Conservation (phyloP, 2,797 vertebrate genomes). For the Selene dorsalis region DNA sequence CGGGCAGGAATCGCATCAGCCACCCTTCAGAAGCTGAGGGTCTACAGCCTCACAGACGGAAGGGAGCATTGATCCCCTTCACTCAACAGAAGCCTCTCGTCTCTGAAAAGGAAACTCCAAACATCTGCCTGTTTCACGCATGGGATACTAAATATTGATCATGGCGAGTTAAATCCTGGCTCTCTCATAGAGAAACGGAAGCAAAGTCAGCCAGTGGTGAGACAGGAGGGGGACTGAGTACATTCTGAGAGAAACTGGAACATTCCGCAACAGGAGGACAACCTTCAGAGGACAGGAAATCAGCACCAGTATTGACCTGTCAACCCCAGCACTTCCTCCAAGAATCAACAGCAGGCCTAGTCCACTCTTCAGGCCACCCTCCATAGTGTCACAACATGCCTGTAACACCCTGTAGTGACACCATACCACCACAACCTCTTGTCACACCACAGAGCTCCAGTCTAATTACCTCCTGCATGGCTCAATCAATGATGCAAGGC, state of each 20-base stretch:
- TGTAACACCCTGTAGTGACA: conserved; percentile 73
- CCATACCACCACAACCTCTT: conserved; percentile 73
- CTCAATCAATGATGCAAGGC: conserved; percentile 84
- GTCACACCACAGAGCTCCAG: conserved; percentile 73
- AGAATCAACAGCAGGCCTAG: conserved; percentile 51
- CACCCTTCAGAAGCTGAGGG: conserved; percentile 78
- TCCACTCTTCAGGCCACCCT: conserved; percentile 43
- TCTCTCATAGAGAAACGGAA: conserved; percentile 81
- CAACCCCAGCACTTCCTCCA: conserved; percentile 64
- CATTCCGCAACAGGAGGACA: conserved; percentile 78
- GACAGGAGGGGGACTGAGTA: conserved; percentile 68
- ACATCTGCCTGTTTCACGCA: conserved; percentile 97
- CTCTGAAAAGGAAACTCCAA: conserved; percentile 94
- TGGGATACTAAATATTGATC: conserved; percentile 98
- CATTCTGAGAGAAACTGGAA: conserved; percentile 82
- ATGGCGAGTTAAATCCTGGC: conserved; percentile 87
- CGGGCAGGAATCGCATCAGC: conserved; percentile 76
- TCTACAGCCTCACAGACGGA: conserved; percentile 76
- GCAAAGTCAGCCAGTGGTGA: conserved; percentile 68
- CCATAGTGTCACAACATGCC: conserved; percentile 59
- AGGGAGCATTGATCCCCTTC: conserved; percentile 91
- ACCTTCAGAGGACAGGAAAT: conserved; percentile 74
- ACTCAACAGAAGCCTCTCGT: conserved; percentile 87
- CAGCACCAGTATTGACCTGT: conserved; percentile 75
- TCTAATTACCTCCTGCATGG: conserved; percentile 82